Evolutionary conservation across 2,888 invertebrate genomes (phyloP), one percentile per base, ranked within the genome.

Genomic region (Tortricodes alternella): DNA sequence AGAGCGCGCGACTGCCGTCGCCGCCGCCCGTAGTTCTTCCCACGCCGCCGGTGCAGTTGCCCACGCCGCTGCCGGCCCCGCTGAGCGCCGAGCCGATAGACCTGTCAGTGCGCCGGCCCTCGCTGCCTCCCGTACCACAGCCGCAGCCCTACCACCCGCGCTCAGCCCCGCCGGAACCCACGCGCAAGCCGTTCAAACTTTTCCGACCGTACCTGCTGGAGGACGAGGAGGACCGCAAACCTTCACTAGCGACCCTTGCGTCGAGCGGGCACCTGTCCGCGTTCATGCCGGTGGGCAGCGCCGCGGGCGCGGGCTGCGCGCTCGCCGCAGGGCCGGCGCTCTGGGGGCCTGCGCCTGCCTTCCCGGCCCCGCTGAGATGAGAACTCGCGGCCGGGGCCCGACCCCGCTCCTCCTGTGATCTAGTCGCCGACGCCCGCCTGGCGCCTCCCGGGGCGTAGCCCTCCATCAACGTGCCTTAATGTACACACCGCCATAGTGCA

Each of bases 161-260:
- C 11, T 46, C 46, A 11, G 34, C 23, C n/a, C n/a, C 76, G 62
- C 68, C 75, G 44, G 81, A 83, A 63, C 77, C 89, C 46, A 76
- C 85, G 39, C 89, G 90, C 67, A 93, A 93, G 79, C 94, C 95
- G 49, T 93, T 94, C 67, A 95, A 95, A 76, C 84, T 95, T 34
- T 96, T 96, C 83, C 94, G 95, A 74, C 96, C 95, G 23, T 96
- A 95, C 78, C 88, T 95, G 46, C 90, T 94, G 61, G 95, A 94
- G 69, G 92, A 94, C 37, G 91, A 92, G 69, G 92, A 94, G 35
- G 91, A 92, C 62, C 71, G 80, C 62, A 83, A 85, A 15, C 73
- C 81, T 9, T 65, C 84, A 48, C 87, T 87, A 24, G 62, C 86
- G 86, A n/a, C n/a, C n/a, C n/a, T n/a, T n/a, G n/a, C n/a, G n/a